Conservation (phyloP, 2,888 invertebrate species). For the Seira musarum region DNA sequence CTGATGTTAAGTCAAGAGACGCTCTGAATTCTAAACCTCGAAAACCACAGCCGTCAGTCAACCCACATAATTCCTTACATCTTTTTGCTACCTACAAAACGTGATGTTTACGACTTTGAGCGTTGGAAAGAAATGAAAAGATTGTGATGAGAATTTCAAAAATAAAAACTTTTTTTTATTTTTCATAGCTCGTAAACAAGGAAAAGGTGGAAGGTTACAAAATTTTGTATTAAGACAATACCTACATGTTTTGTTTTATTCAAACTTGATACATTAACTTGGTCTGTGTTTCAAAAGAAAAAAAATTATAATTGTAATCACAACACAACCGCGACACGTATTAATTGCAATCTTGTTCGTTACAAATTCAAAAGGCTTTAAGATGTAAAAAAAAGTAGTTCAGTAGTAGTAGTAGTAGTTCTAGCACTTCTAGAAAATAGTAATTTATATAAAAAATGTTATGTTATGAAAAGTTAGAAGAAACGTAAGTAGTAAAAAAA, state of each 20-base stretch:
- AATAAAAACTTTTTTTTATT: slow-evolving; percentile 31
- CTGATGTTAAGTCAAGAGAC: too few species aligned
- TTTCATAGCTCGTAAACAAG: slow-evolving; percentile 11
- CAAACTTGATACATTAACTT: too few species aligned
- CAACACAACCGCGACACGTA: too few species aligned
- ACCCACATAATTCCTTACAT: slow-evolving; percentile 31
- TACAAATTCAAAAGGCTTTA: neutral
- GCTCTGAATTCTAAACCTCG: too few species aligned
- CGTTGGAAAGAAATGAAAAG: slow-evolving; percentile 7
- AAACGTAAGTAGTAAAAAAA: neutral
- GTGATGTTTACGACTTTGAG: slow-evolving; percentile 37
- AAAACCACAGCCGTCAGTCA: slow-evolving; percentile 29
- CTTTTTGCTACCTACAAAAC: slow-evolving; percentile 18
- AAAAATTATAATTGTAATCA: too few species aligned
- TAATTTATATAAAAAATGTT: too few species aligned
- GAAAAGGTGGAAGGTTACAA: neutral
- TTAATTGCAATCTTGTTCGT: neutral
- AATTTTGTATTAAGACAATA: too few species aligned
- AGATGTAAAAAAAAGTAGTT: too few species aligned
- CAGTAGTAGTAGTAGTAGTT: too few species aligned
- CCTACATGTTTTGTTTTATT: too few species aligned
- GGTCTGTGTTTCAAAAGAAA: too few species aligned
- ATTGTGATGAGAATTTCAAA: slow-evolving; percentile 19
- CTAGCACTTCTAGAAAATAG: too few species aligned
- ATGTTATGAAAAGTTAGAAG: neutral